Evolutionary conservation across 2,797 vertebrate genomes (phyloP), one percentile per base, ranked within the genome.

Genomic region (Galaxias olidus): DNA sequence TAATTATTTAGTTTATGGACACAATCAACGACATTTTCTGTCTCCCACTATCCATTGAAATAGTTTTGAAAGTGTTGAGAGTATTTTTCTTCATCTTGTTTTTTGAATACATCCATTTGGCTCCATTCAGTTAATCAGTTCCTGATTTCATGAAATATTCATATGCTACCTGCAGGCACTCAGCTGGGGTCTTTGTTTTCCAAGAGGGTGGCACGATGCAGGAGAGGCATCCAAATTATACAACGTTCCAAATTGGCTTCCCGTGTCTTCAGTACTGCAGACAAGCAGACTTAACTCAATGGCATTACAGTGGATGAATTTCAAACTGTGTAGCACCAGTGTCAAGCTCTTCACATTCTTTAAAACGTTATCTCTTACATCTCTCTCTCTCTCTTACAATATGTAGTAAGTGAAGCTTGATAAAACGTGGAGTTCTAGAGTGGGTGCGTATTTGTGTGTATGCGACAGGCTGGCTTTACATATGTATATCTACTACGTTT

Each of bases 131-230:
- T 83, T 87, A 86, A 90, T 89, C 83, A 87, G 73, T 60, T 60
- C 75, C 84, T 89, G 86, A 88, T 88, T 87, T 88, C 86, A 91
- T 90, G 84, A 90, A 90, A 88, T 84, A 90, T 90, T 81, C 81
- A 90, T 87, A 66, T 40, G 45, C 63, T 61, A 83, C 70, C 84
- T 83, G 84, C 77, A 76, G 84, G 76, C 60, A 45, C 72, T 79
- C 84, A 40, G 79, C 72, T n/a, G 80, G 60, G 61, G 62, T 78
- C 63, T 83, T 72, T 67, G 69, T 73, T 76, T 80, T 76, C 65
- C 61, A 73, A 72, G 72, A 70, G 68, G 70, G 55, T 57, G 18
- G 45, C 53, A n/a, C 30, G 40, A 61, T 64, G 66, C 43, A 65
- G 69, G 67, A 1, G 54, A 73, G 70, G 68, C 62, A 69, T 81